These are phyloP conservation scores for Hypomecis atomaria DNA, from an alignment of 2,888 invertebrate species.

Conservation along the genomic window DNA sequence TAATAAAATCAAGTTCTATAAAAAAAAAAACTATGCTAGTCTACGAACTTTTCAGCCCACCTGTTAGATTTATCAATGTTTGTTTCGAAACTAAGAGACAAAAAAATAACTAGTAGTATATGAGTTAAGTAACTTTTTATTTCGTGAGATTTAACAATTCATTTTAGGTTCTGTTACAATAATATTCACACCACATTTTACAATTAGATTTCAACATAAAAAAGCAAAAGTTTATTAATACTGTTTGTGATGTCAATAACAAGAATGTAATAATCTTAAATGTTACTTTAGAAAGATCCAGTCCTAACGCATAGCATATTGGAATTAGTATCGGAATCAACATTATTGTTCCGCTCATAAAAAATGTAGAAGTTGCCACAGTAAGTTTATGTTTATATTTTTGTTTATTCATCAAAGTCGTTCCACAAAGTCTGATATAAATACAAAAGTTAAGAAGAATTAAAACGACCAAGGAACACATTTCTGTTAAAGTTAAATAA, in stretches of 20 bases:
- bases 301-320: neutral
- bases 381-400: neutral
- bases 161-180: neutral
- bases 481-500: too few relatives aligned
- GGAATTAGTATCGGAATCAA: neutral
- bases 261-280: neutral
- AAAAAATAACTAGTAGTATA: too few relatives aligned
- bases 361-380: neutral
- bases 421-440: neutral
- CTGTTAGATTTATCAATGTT: too few relatives aligned
- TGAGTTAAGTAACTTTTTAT: too few relatives aligned
- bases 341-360: neutral
- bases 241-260: neutral
- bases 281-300: too few relatives aligned
- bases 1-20: too few relatives aligned
- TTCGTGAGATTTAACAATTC: neutral
- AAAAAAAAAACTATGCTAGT: too few relatives aligned
- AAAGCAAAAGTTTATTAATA: neutral
- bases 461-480: neutral
- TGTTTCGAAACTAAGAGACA: too few relatives aligned
- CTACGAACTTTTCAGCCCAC: too few relatives aligned
- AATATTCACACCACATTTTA: neutral
- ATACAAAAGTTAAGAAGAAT: neutral
- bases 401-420: neutral
- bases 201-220: neutral